phyloP scores from a whole-genome alignment of 1,140 invertebrate genomes.

The Palaemon carinicauda region DNA sequence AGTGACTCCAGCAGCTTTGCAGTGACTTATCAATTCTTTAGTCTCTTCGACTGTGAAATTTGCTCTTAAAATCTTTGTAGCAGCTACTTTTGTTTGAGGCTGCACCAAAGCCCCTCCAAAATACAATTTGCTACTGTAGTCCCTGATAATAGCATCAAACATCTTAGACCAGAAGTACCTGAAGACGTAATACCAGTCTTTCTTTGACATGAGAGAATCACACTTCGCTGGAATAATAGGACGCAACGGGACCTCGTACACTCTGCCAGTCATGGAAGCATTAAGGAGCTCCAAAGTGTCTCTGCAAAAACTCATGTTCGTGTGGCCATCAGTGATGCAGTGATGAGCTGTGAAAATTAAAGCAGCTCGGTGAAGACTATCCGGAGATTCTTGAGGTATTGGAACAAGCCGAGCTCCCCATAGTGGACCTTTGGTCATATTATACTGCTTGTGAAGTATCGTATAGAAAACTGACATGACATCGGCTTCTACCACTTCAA shows the following conservation, averaged over 20 bases:
- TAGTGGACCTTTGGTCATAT: background rate
- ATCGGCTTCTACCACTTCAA: background rate
- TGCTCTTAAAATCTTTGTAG: background rate
- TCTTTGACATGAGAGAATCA: background rate
- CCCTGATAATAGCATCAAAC: background rate
- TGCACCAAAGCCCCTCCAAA: background rate
- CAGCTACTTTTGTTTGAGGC: background rate
- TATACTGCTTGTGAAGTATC: background rate
- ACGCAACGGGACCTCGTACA: background rate
- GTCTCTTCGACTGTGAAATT: background rate
- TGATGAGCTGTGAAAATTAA: background rate
- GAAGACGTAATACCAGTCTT: background rate
- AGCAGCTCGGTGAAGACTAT: background rate
- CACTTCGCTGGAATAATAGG: background rate
- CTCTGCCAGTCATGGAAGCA: background rate
- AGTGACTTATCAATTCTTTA: background rate
- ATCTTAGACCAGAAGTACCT: background rate
- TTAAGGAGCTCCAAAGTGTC: background rate
- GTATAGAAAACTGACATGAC: background rate
- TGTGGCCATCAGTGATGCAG: background rate
- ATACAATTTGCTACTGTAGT: constrained; percentile 7
- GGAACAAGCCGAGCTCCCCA: background rate
- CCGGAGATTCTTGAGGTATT: background rate
- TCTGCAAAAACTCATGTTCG: background rate
- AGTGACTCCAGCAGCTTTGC: background rate